Percentiles rank a stretch among this genome's conserved stretches.
phyloP scores from a whole-genome alignment of 2,113 vertebrate genomes.

The Sander vitreus region DNA sequence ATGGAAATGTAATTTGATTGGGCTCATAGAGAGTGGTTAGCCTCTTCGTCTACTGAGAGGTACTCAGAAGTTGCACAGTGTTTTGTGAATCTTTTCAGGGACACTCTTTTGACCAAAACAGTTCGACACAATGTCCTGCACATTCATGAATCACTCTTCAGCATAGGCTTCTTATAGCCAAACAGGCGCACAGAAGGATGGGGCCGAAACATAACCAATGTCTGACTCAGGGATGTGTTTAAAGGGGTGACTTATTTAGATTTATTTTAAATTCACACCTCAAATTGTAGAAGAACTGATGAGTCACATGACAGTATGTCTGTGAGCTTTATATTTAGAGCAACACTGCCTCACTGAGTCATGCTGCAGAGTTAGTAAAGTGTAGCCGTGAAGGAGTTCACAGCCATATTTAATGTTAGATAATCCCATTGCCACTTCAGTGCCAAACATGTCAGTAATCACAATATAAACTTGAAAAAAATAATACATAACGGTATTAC shows the following conservation, averaged over 20 bases:
- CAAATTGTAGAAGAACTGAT: slow-evolving; percentile 1
- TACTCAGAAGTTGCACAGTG: slow-evolving; percentile 23
- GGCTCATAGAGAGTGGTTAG: slow-evolving; percentile 28
- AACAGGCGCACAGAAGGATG: slow-evolving; percentile 17
- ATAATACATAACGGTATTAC: slow-evolving; percentile 47
- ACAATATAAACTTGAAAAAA: slow-evolving; percentile 51
- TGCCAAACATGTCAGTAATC: slow-evolving; percentile 46
- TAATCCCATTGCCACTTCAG: slow-evolving; percentile 52
- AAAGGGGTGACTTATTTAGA: neutral
- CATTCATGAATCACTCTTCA: slow-evolving; percentile 20
- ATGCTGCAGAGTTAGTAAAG: slow-evolving; percentile 16
- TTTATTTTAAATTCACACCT: slow-evolving; percentile 18
- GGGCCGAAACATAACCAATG: neutral
- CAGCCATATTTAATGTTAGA: slow-evolving; percentile 44
- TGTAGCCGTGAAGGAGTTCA: slow-evolving; percentile 37
- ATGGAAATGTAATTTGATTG: slow-evolving; percentile 58
- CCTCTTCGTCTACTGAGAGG: slow-evolving; percentile 31
- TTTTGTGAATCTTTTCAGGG: slow-evolving; percentile 21
- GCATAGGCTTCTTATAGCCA: neutral
- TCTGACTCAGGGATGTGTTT: neutral
- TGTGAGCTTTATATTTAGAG: slow-evolving; percentile 30
- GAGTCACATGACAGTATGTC: neutral
- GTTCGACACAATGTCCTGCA: neutral
- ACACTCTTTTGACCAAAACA: neutral
- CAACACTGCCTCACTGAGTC: slow-evolving; percentile 59